These are phyloP conservation scores for Malacoraja senta DNA, from an alignment of 2,797 vertebrate species.

Conservation along the genomic window DNA sequence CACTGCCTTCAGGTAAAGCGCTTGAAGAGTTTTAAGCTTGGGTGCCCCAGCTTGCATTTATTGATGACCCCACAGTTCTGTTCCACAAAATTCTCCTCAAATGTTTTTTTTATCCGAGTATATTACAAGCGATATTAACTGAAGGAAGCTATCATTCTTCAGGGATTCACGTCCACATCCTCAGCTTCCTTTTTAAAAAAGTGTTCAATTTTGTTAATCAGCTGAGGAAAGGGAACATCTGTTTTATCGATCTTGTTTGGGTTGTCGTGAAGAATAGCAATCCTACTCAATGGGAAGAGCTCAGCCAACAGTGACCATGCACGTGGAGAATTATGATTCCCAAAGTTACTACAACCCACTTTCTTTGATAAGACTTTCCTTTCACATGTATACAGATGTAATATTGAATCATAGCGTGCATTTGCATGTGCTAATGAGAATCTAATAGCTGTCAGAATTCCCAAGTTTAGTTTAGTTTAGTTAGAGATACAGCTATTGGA, in stretches of 20 bases:
- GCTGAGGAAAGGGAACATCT: slow-evolving; percentile 9
- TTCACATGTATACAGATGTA: no score
- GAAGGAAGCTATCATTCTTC: not conserved
- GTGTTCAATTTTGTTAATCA: not conserved
- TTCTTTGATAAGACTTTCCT: not conserved
- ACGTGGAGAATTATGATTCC: not conserved
- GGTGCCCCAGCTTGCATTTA: not conserved
- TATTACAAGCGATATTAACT: not conserved
- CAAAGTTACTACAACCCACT: not conserved
- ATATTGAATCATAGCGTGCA: not conserved
- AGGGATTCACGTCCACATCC: not conserved
- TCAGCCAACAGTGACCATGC: not conserved
- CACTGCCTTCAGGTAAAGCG: not conserved
- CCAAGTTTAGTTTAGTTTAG: not conserved
- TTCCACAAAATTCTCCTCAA: not conserved
- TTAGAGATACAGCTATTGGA: no score
- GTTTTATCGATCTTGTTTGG: not conserved
- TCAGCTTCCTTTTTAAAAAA: not conserved
- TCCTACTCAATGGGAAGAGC: not conserved
- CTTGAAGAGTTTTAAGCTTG: not conserved
- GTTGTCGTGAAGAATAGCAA: not conserved
- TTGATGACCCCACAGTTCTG: not conserved
- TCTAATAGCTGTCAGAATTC: not conserved
- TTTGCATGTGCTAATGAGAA: not conserved
- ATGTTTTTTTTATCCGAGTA: not conserved